Conservation (phyloP, 2,113 vertebrate species). For the Anthoscopus minutus region DNA sequence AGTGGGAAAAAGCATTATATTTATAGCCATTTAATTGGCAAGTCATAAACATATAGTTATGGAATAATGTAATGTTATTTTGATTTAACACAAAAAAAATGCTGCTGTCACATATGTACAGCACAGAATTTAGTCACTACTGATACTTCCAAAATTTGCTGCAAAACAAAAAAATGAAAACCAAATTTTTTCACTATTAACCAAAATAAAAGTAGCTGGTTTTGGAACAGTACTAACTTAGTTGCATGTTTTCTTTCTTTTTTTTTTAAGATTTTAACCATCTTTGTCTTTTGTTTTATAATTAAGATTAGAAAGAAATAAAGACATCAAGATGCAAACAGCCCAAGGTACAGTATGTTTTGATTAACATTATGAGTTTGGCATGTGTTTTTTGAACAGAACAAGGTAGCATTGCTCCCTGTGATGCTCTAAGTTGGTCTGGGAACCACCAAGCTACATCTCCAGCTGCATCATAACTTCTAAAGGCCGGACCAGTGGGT, state of each 20-base stretch:
- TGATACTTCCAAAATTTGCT: not conserved
- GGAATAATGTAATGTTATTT: not conserved
- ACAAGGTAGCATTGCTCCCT: not conserved
- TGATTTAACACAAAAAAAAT: not conserved
- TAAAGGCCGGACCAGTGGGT: not conserved
- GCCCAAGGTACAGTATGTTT: constrained; percentile 65
- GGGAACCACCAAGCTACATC: not conserved
- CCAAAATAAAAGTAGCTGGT: not conserved
- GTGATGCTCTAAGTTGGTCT: not conserved
- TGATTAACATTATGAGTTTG: not conserved
- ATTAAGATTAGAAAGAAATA: constrained; percentile 71
- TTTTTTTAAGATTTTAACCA: not conserved
- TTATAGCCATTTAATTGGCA: not conserved
- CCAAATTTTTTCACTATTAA: not conserved
- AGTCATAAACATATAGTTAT: not conserved
- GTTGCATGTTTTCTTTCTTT: too few relatives aligned
- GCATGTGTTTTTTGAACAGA: not conserved
- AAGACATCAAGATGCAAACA: constrained; percentile 11
- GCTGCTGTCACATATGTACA: not conserved
- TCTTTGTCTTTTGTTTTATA: constrained; percentile 51
- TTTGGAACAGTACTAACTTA: not conserved
- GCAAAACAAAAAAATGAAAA: not conserved
- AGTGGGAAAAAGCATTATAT: not conserved
- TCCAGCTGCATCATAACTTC: not conserved
- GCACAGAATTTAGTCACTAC: not conserved